Evolutionary conservation across 2,113 vertebrate genomes (phyloP), one percentile per base, ranked within the genome.

Genomic region (Notiomystis cincta): DNA sequence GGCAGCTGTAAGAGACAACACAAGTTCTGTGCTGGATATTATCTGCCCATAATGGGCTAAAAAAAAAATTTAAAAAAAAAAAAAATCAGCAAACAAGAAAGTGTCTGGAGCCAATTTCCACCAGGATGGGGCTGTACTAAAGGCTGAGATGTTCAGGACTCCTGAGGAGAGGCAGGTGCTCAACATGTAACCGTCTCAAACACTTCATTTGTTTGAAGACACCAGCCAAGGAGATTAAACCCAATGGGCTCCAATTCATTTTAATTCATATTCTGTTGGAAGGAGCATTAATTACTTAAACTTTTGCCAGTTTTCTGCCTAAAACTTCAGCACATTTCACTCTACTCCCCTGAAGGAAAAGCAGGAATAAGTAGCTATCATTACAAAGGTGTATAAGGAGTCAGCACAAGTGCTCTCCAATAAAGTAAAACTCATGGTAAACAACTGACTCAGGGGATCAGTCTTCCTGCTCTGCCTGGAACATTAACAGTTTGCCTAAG

Each of bases 361-460:
- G 37, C 5, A 71, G 22, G 37, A 79, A 77, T 42, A 87, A 91
- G 53, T 7, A 91, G 42, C 45, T 64, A 31, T 56, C 61, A 89
- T 80, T 77, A 80, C 16, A 69, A 82, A 90, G 31, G 70, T 61
- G 57, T 23, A 12, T 56, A 72, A 89, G 22, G 31, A 94, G 70
- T 91, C 87, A 95, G 87, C 70, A 54, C 31, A 87, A 92, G 56
- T 7, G 5, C 45, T 83, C 44, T 78, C 70, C 82, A 73, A 82
- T 35, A 48, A 93, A 94, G 77, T 15, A 67, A 70, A 82, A 57
- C 21, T 50, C 35, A 40, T 67, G 69, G 61, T 91, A 91, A 93
- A 93, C 89, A 94, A 89, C 81, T 93, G 89, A 95, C 65, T 95
- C 87, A 87, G 77, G 57, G 37, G 81, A 82, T 87, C 61, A 94